phyloP scores from a whole-genome alignment of 2,113 vertebrate species.

The Connochaetes taurinus region DNA sequence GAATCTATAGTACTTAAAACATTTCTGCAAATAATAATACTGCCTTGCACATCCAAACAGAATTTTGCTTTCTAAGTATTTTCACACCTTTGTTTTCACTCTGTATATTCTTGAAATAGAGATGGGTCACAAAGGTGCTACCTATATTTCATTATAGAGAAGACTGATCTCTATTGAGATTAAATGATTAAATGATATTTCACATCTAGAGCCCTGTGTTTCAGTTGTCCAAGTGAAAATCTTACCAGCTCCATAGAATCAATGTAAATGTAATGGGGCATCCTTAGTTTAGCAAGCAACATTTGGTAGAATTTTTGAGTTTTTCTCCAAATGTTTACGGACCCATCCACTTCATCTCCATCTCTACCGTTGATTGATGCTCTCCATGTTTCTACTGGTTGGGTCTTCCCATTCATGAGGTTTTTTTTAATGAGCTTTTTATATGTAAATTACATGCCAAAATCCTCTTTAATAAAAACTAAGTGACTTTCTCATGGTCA shows the following conservation, averaged over 20 bases:
- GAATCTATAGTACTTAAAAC: background rate
- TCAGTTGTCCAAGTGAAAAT: background rate
- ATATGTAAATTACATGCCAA: background rate
- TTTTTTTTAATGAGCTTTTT: background rate
- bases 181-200: background rate
- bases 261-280: background rate
- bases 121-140: background rate
- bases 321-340: background rate
- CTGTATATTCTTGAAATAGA: background rate
- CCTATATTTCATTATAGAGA: background rate
- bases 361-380: background rate
- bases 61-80: background rate
- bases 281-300: background rate
- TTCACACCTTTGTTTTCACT: background rate
- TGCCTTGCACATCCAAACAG: background rate
- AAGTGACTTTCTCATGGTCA: background rate
- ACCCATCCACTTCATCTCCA: background rate
- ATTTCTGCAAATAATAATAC: slow-evolving; percentile 32
- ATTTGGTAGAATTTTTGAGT: background rate
- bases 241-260: background rate
- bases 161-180: background rate
- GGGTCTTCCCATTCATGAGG: background rate
- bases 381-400: background rate
- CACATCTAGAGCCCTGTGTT: background rate
- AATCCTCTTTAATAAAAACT: background rate